phyloP scores from a whole-genome alignment of 2,113 vertebrate genomes.

The Canis aureus region DNA sequence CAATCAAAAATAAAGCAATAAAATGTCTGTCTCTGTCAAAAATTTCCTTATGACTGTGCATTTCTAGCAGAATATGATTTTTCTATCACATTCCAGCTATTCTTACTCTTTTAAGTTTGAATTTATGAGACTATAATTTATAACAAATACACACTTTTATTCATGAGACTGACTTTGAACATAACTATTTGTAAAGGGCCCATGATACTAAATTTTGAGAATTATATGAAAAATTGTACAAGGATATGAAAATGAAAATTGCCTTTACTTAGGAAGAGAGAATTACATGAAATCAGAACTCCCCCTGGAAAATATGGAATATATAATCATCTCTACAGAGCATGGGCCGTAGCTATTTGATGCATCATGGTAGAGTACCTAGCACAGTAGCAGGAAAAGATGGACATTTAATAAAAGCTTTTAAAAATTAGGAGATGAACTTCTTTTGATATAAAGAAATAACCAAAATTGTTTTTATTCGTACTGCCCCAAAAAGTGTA shows the following conservation, averaged over 20 bases:
- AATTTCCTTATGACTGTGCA: neutral
- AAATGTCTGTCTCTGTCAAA: neutral
- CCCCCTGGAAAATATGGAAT: neutral
- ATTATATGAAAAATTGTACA: slow-evolving; percentile 39
- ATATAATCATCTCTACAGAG: neutral
- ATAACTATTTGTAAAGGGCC: slow-evolving; percentile 38
- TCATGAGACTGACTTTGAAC: slow-evolving; percentile 40
- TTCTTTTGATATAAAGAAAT: slow-evolving; percentile 26
- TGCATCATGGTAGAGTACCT: neutral
- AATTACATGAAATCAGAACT: slow-evolving; percentile 44
- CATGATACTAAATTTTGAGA: slow-evolving; percentile 51
- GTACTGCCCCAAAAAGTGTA: neutral
- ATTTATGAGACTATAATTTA: slow-evolving; percentile 46
- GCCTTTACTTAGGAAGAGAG: slow-evolving; percentile 8
- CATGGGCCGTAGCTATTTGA: neutral
- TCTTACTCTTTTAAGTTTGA: slow-evolving; percentile 31
- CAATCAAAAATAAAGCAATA: slow-evolving; percentile 18
- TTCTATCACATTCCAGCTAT: neutral
- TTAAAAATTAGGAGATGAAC: neutral
- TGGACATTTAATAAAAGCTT: neutral
- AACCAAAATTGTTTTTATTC: neutral
- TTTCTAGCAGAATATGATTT: slow-evolving; percentile 51
- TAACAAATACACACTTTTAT: neutral
- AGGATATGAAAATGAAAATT: slow-evolving; percentile 58
- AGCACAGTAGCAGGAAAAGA: neutral